Percentiles rank a stretch among this genome's conserved stretches.
Conservation (phyloP, 1,140 invertebrate species). For the Pseudomyrmex cubaensis region DNA sequence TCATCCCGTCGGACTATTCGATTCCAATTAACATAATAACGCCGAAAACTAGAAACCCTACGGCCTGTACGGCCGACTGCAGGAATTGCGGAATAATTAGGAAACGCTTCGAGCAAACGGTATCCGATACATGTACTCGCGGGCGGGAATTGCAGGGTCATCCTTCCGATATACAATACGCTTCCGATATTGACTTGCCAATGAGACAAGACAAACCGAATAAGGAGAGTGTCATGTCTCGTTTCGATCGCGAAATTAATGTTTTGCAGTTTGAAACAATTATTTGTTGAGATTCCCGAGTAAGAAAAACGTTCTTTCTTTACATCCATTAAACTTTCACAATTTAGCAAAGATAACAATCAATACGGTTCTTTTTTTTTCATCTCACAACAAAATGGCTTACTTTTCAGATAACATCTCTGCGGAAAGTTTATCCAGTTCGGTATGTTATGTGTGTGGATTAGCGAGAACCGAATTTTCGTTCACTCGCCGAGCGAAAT, state of each 20-base stretch:
- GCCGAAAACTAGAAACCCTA: conserved; percentile 45
- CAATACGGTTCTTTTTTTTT: too few species aligned
- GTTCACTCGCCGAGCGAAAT: conserved; percentile 13
- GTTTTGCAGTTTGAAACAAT: too few species aligned
- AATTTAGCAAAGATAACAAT: too few species aligned
- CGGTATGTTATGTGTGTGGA: not conserved
- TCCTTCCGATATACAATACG: too few species aligned
- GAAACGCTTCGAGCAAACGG: conserved; percentile 12
- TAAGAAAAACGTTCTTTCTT: too few species aligned
- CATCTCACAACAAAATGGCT: not conserved
- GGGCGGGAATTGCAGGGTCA: not conserved
- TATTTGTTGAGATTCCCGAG: too few species aligned
- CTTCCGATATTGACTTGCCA: too few species aligned
- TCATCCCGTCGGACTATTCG: conserved; percentile 44
- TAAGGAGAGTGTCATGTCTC: too few species aligned
- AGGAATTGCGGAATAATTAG: conserved; percentile 49
- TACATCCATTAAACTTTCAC: too few species aligned
- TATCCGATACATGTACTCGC: conserved; percentile 12
- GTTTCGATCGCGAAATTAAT: too few species aligned
- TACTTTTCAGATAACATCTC: not conserved
- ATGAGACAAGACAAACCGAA: too few species aligned
- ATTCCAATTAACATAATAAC: conserved; percentile 70
- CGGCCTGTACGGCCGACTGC: not conserved
- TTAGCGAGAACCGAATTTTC: conserved; percentile 8
- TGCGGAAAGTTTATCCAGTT: not conserved